Evolutionary conservation across 1,140 invertebrate genomes (phyloP), one percentile per base, ranked within the genome.

Genomic region (Drosophila novamexicana): DNA sequence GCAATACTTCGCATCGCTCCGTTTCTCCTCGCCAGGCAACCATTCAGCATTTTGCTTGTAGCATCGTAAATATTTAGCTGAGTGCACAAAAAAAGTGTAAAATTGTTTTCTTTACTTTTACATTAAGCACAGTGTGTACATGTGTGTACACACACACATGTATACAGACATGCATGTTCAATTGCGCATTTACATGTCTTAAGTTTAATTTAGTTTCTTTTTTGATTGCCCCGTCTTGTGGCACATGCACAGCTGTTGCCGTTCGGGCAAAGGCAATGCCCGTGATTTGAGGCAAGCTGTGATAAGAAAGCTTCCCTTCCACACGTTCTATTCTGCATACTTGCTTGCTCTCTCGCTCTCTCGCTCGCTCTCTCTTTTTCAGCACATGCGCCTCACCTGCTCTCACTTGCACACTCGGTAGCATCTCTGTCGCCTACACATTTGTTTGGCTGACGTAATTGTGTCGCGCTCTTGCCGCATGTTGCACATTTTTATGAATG

Each of bases 401-500:
- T 9, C 45, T n/a, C 42, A 62, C 52, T 62, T 49, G 32, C 34
- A 22, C 32, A 18, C 42, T 14, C 5, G 8, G 56, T 16, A 42
- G 39, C 44, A 50, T 37, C 54, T 67, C 42, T 74, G 22, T 37
- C 45, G 14, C 16, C 54, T 29, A 32, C 56, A 53, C 34, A 29
- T 34, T 39, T 67, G 56, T 68, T 74, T 88, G 79, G 82, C 82
- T 86, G 82, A 86, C 66, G 83, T 71, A 86, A 86, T 58, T 83
- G 66, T 18, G 62, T 71, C 72, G 66, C 66, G 70, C 52, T 32
- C 44, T 86, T 86, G 83, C 83, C 77, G 69, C 77, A 84, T 83
- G 83, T 66, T 77, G 71, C 83, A 52, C 62, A 63, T 54, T 83
- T 86, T 86, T 88, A 83, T 86, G 83, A 86, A 86, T 86, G 82